phyloP scores from a whole-genome alignment of 53 echinoderm and acorn worm species.

The Holothuria leucospilota region DNA sequence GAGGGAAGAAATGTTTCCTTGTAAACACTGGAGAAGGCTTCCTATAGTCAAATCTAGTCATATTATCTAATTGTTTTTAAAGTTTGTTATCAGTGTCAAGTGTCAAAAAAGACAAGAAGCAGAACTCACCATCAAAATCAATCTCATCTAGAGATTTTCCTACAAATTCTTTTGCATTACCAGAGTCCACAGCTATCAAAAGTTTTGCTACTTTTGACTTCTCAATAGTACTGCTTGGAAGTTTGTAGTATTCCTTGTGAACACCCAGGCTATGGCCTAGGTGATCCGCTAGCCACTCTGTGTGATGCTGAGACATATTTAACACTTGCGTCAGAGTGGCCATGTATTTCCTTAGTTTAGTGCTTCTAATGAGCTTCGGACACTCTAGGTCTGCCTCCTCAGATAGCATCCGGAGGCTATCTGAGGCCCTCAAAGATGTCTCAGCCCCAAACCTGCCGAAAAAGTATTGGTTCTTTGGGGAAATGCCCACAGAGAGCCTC shows the following conservation, averaged over 20 bases:
- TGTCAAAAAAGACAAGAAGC: background rate
- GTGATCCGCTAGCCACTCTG: slow-evolving; percentile 67
- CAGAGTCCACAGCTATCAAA: slow-evolving; percentile 47
- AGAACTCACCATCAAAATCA: slow-evolving; percentile 16
- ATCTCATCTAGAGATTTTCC: slow-evolving; percentile 68
- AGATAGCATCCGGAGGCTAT: slow-evolving; percentile 53
- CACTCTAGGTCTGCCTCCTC: slow-evolving; percentile 53
- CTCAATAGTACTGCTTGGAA: slow-evolving; percentile 47
- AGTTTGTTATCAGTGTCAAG: too few relatives aligned
- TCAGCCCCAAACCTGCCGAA: slow-evolving; percentile 55
- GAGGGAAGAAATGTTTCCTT: too few relatives aligned
- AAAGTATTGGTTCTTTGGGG: slow-evolving; percentile 57
- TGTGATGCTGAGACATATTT: slow-evolving; percentile 32
- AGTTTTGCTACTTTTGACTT: slow-evolving; percentile 59
- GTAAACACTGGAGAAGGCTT: too few relatives aligned
- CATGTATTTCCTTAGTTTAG: slow-evolving; percentile 68
- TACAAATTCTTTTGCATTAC: slow-evolving; percentile 32
- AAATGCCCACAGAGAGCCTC: slow-evolving; percentile 40
- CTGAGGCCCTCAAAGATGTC: slow-evolving; percentile 44
- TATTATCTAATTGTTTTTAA: too few relatives aligned
- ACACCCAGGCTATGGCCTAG: slow-evolving; percentile 62
- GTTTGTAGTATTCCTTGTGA: slow-evolving; percentile 62
- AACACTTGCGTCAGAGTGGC: slow-evolving; percentile 63
- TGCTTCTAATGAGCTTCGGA: slow-evolving; percentile 55
- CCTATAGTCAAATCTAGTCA: too few relatives aligned